Evolutionary conservation across 2,888 invertebrate species (phyloP).

Genomic region (Herminia tarsipennalis): DNA sequence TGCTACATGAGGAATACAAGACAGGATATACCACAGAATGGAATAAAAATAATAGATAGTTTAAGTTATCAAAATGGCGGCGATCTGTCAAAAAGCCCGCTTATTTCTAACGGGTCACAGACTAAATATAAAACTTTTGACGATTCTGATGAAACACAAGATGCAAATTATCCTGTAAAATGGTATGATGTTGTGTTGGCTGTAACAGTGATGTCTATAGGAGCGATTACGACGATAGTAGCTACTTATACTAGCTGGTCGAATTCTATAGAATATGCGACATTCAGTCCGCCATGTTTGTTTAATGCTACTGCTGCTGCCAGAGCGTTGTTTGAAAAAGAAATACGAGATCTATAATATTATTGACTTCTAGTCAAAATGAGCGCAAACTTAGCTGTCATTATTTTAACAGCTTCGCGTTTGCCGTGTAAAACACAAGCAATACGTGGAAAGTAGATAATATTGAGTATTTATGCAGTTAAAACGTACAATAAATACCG

Average conservation of each 20-base stretch:
- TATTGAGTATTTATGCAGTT: too few species aligned
- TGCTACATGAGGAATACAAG: slow-evolving; percentile 74
- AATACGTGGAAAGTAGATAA: too few species aligned
- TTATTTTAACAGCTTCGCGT: too few species aligned
- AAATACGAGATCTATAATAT: slow-evolving; percentile 1
- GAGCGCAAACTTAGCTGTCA: too few species aligned
- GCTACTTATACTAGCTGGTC: slow-evolving; percentile 90
- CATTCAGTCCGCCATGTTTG: slow-evolving; percentile 90
- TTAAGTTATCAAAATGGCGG: slow-evolving; percentile 31
- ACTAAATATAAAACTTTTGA: slow-evolving; percentile 68
- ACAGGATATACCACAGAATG: slow-evolving; percentile 7
- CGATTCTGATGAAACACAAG: slow-evolving; percentile 31
- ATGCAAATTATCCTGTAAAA: slow-evolving; percentile 60
- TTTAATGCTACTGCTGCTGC: slow-evolving; percentile 86
- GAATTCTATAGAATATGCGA: slow-evolving; percentile 87
- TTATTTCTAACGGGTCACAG: slow-evolving; percentile 46
- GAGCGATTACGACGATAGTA: slow-evolving; percentile 87
- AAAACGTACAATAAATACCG: too few species aligned
- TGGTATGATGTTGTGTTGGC: slow-evolving; percentile 84
- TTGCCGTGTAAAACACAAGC: too few species aligned
- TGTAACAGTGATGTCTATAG: slow-evolving; percentile 86
- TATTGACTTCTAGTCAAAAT: too few species aligned
- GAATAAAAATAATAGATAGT: slow-evolving; percentile 5
- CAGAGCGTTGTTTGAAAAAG: slow-evolving; percentile 56
- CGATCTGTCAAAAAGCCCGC: slow-evolving; percentile 58